Evolutionary conservation across 2,888 invertebrate species (phyloP).

Genomic region (Lepidochrysops patricia): DNA sequence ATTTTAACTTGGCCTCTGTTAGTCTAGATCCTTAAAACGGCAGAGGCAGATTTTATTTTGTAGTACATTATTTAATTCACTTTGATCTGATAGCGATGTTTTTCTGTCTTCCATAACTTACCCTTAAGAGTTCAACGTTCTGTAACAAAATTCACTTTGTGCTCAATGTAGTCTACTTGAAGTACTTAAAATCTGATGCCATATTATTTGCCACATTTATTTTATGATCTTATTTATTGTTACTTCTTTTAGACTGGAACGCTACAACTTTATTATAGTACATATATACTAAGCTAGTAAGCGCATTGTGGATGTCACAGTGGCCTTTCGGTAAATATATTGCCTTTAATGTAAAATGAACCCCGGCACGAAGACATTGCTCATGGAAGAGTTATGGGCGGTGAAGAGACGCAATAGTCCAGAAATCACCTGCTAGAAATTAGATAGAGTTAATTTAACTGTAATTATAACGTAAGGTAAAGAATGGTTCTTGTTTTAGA

Average conservation of each 20-base stretch:
- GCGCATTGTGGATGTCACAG: slow-evolving; percentile 63
- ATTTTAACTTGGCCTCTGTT: slow-evolving; percentile 50
- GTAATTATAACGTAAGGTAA: slow-evolving; percentile 70
- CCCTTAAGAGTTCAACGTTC: slow-evolving; percentile 21
- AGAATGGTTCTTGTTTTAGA: slow-evolving; percentile 73
- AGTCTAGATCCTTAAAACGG: slow-evolving; percentile 48
- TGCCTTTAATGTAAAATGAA: slow-evolving; percentile 58
- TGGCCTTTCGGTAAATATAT: slow-evolving; percentile 52
- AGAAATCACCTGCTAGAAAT: slow-evolving; percentile 67
- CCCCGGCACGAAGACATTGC: slow-evolving; percentile 34
- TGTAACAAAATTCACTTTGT: slow-evolving; percentile 25
- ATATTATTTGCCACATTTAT: slow-evolving; percentile 72
- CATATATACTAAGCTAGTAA: slow-evolving; percentile 61
- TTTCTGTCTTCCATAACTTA: slow-evolving; percentile 65
- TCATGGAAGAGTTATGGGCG: slow-evolving; percentile 41
- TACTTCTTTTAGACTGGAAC: slow-evolving; percentile 42
- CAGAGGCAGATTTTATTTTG: slow-evolving; percentile 37
- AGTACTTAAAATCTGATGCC: slow-evolving; percentile 72
- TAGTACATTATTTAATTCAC: slow-evolving; percentile 41
- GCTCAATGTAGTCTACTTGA: slow-evolving; percentile 39
- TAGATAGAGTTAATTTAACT: slow-evolving; percentile 72
- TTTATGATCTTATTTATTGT: slow-evolving; percentile 57
- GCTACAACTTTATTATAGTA: slow-evolving; percentile 42
- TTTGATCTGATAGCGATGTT: slow-evolving; percentile 68
- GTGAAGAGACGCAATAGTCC: slow-evolving; percentile 57